Percentiles rank a stretch among this genome's conserved stretches.
Evolutionary conservation across 2,113 vertebrate genomes (phyloP).

Genomic region (Haplotaxodon microlepis): DNA sequence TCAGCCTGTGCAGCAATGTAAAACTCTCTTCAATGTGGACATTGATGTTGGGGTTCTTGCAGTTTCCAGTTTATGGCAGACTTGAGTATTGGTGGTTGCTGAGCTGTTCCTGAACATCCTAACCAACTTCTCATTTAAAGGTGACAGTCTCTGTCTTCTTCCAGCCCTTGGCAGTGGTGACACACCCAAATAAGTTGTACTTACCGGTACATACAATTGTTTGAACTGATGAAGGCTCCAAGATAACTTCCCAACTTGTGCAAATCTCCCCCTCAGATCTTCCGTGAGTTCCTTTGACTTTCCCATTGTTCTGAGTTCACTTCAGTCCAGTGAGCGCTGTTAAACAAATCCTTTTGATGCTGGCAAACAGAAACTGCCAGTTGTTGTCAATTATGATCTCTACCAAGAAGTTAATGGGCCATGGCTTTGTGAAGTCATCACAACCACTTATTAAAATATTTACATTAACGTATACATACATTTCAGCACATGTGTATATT

Average conservation of each 20-base stretch:
- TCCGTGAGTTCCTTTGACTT: rapidly evolving
- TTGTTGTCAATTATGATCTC: neutral
- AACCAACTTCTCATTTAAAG: neutral
- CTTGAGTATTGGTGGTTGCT: neutral
- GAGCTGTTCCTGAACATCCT: neutral
- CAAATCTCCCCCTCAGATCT: neutral
- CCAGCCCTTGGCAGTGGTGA: neutral
- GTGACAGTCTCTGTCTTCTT: rapidly evolving
- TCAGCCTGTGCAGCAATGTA: neutral
- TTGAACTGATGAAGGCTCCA: neutral
- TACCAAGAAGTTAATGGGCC: neutral
- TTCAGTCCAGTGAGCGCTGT: neutral
- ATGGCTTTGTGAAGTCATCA: neutral
- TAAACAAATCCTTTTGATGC: neutral
- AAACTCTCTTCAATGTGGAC: neutral
- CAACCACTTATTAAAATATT: neutral
- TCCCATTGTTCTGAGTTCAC: neutral
- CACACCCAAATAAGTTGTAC: neutral
- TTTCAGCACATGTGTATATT: neutral
- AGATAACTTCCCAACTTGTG: neutral
- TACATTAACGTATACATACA: neutral
- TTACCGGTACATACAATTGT: neutral
- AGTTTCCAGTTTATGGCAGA: neutral
- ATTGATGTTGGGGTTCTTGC: neutral
- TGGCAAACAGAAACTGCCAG: neutral